Percentiles rank a stretch among this genome's conserved stretches.
Evolutionary conservation across 1,140 invertebrate genomes (phyloP).

Genomic region (Lineus longissimus): DNA sequence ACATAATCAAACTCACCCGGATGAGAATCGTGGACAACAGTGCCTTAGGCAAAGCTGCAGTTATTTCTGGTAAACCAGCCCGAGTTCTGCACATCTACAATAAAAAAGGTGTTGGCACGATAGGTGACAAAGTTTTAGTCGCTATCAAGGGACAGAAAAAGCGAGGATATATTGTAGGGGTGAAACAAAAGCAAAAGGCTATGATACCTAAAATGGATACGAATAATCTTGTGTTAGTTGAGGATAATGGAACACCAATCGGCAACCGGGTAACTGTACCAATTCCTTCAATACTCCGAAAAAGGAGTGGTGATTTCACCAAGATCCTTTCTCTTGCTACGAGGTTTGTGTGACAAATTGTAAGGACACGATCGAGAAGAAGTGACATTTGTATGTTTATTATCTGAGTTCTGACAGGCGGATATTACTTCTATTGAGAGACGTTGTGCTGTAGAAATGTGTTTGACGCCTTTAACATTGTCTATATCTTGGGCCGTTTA

Average conservation of each 20-base stretch:
- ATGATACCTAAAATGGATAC: conserved; percentile 90
- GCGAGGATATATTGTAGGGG: conserved; percentile 91
- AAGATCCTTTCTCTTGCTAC: conserved; percentile 91
- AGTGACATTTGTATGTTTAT: no score
- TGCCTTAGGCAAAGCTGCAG: conserved; percentile 86
- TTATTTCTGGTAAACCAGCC: conserved; percentile 87
- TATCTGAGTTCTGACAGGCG: no score
- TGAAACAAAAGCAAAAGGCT: conserved; percentile 71
- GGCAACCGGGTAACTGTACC: conserved; percentile 93
- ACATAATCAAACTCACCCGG: conserved; percentile 62
- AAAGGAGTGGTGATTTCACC: conserved; percentile 82
- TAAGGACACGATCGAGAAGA: no score
- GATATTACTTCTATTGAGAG: no score
- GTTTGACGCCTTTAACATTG: no score
- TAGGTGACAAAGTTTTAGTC: conserved; percentile 76
- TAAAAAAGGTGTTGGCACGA: conserved; percentile 60
- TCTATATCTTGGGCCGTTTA: no score
- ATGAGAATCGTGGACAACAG: conserved; percentile 95
- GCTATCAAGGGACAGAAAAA: conserved; percentile 96
- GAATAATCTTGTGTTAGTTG: conserved; percentile 94
- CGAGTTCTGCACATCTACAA: conserved; percentile 61
- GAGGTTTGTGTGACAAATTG: conserved; percentile 77
- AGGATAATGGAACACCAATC: conserved; percentile 87
- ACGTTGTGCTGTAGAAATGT: no score
- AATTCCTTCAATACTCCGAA: conserved; percentile 84